Percentiles rank a stretch among this genome's conserved stretches.
phyloP scores from a whole-genome alignment of 1,140 invertebrate species.

The Philaenus spumarius region DNA sequence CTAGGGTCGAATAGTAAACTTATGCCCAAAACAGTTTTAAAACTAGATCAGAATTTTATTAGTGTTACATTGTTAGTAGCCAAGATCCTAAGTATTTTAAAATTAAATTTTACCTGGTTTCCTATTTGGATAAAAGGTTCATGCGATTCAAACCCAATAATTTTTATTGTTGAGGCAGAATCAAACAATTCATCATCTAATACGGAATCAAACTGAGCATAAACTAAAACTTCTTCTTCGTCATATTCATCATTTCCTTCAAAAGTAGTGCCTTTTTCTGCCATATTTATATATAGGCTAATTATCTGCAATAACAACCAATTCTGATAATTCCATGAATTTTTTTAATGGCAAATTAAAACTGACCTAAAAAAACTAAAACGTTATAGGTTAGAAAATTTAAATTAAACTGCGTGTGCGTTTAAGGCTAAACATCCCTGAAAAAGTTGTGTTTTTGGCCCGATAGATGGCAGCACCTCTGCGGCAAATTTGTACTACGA shows the following conservation, averaged over 20 bases:
- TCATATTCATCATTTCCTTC: slow-evolving; percentile 18
- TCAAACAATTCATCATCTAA: slow-evolving; percentile 23
- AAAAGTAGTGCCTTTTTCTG: too few species aligned
- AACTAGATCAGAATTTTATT: too few species aligned
- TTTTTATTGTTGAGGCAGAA: slow-evolving; percentile 19
- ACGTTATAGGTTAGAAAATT: background rate
- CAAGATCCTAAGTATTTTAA: too few species aligned
- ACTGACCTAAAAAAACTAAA: background rate
- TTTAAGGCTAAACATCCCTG: too few species aligned
- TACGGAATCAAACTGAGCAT: slow-evolving; percentile 25
- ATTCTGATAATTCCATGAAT: background rate
- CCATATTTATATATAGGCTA: too few species aligned
- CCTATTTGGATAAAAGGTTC: slow-evolving; percentile 27
- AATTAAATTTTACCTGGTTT: slow-evolving; percentile 24
- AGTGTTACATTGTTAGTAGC: too few species aligned
- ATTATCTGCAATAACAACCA: background rate
- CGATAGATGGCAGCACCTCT: too few species aligned
- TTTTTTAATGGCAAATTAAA: background rate
- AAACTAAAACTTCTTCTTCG: slow-evolving; percentile 28
- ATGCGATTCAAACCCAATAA: slow-evolving; percentile 25
- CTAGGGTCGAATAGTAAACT: too few species aligned
- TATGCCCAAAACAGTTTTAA: too few species aligned
- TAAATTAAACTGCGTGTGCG: background rate
- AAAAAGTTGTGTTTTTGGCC: too few species aligned
- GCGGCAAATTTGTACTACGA: too few species aligned